Evolutionary conservation across 2,888 invertebrate species (phyloP), one percentile per base, ranked within the genome.

Genomic region (Stictocephala bisonia): DNA sequence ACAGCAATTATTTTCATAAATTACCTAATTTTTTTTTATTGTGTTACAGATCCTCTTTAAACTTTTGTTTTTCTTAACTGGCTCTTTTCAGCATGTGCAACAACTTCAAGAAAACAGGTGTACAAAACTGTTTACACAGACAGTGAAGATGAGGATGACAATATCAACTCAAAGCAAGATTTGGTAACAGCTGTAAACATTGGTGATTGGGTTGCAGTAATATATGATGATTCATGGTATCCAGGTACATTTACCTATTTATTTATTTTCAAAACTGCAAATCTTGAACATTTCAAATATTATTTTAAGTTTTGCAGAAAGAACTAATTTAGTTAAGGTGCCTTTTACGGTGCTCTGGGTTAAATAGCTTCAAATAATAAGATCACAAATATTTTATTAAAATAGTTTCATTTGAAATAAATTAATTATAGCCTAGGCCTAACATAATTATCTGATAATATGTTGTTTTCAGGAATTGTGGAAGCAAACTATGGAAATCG

Each of bases 61-160:
- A 50, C 15, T 50, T 50, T 50, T 50, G 50, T 50, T 50, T 50
- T 50, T 50, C 20, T 50, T 50, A 18, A 18, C 20, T 50, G 20
- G 50, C 50, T 50, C 50, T 50, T 50, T 50, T 50, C 50, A 50
- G 50, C 50, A 50, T 50, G 50, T 50, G 50, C 18, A 50, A 50
- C 50, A 50, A 20, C 50, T 50, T 50, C 50, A 50, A 50, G 50
- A 50, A 50, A 50, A 50, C 15, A 50, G 50, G 50, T 50, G 50
- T 50, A 50, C 50, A 50, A 20, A 50, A 50, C 50, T 50, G 50
- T 50, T 50, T 50, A 50, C 50, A 50, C 50, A 7, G 50, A 50
- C 50, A 50, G 50, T 50, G 20, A 50, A 50, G 50, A 50, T 50
- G 15, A 50, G 50, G 50, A 50, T 50, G 50, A 50, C 20, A 50